Base-by-base conservation (phyloP, 2,888 invertebrate species). In the Philereme transversata region DNA sequence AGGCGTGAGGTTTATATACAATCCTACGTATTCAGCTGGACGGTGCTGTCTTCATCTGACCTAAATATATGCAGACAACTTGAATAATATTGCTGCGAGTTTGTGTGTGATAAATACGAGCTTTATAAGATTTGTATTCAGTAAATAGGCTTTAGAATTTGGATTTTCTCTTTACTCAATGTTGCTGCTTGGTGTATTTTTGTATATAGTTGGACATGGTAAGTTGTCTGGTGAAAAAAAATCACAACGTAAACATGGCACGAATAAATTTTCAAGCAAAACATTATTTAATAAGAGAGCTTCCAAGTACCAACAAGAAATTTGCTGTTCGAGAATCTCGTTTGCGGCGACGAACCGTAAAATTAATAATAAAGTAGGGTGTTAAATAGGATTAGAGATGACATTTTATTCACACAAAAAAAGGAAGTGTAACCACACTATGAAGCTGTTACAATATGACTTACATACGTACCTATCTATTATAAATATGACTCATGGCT, bases 391-490 rank as follows among this genome's bases (percentile, higher is more conserved):
- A 62, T 58, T 54, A 62, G 22, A 59, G 49, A 48, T 50, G 56
- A 54, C 55, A 51, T 57, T 63, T 63, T 59, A 48, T 54, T 51
- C 48, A 45, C 47, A 53, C 55, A 62, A 60, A 62, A 55, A 60
- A 34, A 57, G 49, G 47, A 62, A 54, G 57, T 56, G 38, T 45
- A 47, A 22, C 45, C 45, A 48, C 46, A 55, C 8, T 51, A 49
- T 69, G 58, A 57, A 61, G 48, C 63, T 53, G 63, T 60, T 72
- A 62, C 65, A 65, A 65, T 35, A 3, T 22, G 22, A 22, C 7
- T 5, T 40, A 7, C 7, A 36, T 36, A 40, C 40, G 0, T 5
- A 40, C 40, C n/a, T 43, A n/a, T 10, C 10, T n/a, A 4, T 43
- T 43, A 10, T 43, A 43, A 43, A 6, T 4, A 7, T 40, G 40